Percentiles rank a stretch among this genome's conserved stretches.
Evolutionary conservation across 1,140 invertebrate species (phyloP).

Genomic region (Drosophila pallidifrons): DNA sequence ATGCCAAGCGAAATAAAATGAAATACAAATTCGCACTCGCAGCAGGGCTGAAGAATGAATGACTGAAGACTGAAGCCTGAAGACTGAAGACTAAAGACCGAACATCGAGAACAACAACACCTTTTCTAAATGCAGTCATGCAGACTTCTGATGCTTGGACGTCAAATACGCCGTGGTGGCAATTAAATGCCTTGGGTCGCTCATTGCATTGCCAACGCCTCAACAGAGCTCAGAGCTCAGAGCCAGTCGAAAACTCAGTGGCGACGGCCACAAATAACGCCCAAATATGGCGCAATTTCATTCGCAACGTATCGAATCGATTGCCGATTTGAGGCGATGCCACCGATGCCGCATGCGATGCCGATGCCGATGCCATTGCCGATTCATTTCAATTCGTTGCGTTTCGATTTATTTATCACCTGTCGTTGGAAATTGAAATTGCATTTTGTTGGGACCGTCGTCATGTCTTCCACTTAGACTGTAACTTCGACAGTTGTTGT

Average conservation of each 20-base stretch:
- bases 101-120: constrained; percentile 59
- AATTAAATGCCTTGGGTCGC: constrained; percentile 74
- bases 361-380: constrained; percentile 48
- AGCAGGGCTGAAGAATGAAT: background rate
- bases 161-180: constrained; percentile 73
- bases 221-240: constrained; percentile 10
- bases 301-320: constrained; percentile 78
- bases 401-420: constrained; percentile 84
- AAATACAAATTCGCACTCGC: constrained; percentile 82
- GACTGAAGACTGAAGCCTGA: background rate
- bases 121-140: constrained; percentile 46
- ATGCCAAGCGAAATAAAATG: constrained; percentile 69
- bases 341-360: constrained; percentile 42
- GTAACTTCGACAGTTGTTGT: background rate
- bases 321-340: constrained; percentile 51
- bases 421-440: constrained; percentile 84
- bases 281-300: constrained; percentile 83
- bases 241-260: constrained; percentile 3
- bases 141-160: constrained; percentile 57
- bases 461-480: constrained; percentile 20
- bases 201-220: constrained; percentile 73
- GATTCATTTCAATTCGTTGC: constrained; percentile 76
- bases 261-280: constrained; percentile 73
- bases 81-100: constrained; percentile 1
- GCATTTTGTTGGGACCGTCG: constrained; percentile 58